These are phyloP conservation scores for Lacanobia oleracea DNA, from an alignment of 2,888 invertebrate genomes.

Conservation along the genomic window DNA sequence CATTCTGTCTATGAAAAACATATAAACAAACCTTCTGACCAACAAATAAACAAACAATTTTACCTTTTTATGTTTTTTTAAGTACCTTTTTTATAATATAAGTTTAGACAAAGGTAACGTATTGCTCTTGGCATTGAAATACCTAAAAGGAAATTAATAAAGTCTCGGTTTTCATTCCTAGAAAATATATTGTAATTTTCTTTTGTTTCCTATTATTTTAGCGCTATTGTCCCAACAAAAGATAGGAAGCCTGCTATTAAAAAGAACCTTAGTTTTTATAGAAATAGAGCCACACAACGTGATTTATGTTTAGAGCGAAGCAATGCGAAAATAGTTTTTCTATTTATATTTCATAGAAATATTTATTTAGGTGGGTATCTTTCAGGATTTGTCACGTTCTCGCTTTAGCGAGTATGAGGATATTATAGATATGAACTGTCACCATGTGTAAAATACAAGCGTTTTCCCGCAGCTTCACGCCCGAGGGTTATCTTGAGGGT, in stretches of 20 bases:
- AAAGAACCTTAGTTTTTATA: slow-evolving; percentile 10
- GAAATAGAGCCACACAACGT: not conserved
- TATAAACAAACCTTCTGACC: too few species aligned
- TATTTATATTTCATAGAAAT: slow-evolving; percentile 17
- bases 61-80: too few species aligned
- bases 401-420: slow-evolving; percentile 2
- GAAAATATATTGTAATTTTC: slow-evolving; percentile 12
- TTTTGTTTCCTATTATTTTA: slow-evolving; percentile 28
- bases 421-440: slow-evolving; percentile 1
- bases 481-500: not conserved
- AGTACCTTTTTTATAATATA: too few species aligned
- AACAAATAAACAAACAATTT: too few species aligned
- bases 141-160: slow-evolving; percentile 2
- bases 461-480: not conserved
- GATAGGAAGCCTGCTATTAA: slow-evolving; percentile 12
- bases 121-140: not conserved
- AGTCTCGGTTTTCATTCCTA: not conserved
- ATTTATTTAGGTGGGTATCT: too few species aligned
- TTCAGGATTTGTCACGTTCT: slow-evolving; percentile 21
- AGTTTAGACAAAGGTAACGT: not conserved
- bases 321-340: slow-evolving; percentile 21
- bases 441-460: not conserved
- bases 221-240: slow-evolving; percentile 7
- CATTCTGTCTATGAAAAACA: too few species aligned
- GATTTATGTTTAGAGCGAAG: slow-evolving; percentile 26